Evolutionary conservation across 1,140 invertebrate species (phyloP).

Genomic region (Trichogramma pretiosum): DNA sequence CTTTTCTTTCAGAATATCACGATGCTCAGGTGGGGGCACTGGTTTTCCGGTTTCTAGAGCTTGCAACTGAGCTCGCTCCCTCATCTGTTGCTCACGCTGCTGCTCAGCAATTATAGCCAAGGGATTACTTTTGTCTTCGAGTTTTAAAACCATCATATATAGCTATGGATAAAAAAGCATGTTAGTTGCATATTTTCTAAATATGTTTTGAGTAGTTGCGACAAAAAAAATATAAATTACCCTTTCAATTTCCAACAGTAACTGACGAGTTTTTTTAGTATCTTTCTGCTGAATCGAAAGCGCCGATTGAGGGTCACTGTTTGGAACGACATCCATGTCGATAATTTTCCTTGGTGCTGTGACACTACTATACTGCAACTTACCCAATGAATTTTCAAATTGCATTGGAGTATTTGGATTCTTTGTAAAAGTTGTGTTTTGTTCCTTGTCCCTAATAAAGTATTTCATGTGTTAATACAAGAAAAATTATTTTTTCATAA

Average conservation of each 20-base stretch:
- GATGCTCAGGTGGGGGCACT: not conserved
- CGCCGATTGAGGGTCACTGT: slow-evolving; percentile 45
- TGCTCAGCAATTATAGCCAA: slow-evolving; percentile 54
- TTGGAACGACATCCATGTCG: slow-evolving; percentile 71
- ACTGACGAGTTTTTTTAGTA: slow-evolving; percentile 61
- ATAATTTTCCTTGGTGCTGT: slow-evolving; percentile 90
- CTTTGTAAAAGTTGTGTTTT: slow-evolving; percentile 41
- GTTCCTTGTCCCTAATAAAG: slow-evolving; percentile 32
- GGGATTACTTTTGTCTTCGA: slow-evolving; percentile 67
- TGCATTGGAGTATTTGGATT: slow-evolving; percentile 66
- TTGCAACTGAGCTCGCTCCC: slow-evolving; percentile 31
- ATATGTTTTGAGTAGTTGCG: no score
- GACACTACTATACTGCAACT: slow-evolving; percentile 79
- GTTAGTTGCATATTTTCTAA: no score
- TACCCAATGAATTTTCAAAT: slow-evolving; percentile 87
- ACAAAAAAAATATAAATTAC: slow-evolving; percentile 32
- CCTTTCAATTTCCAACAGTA: slow-evolving; percentile 74
- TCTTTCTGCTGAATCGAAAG: slow-evolving; percentile 43
- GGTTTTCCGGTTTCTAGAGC: slow-evolving; percentile 9
- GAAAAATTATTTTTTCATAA: slow-evolving; percentile 1
- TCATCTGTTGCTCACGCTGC: slow-evolving; percentile 44
- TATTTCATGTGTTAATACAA: not conserved
- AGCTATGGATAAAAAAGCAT: slow-evolving; percentile 33
- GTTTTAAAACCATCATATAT: slow-evolving; percentile 58
- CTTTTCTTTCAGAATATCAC: slow-evolving; percentile 16